phyloP scores from a whole-genome alignment of 2,888 invertebrate species.

The Monopis laevigella region DNA sequence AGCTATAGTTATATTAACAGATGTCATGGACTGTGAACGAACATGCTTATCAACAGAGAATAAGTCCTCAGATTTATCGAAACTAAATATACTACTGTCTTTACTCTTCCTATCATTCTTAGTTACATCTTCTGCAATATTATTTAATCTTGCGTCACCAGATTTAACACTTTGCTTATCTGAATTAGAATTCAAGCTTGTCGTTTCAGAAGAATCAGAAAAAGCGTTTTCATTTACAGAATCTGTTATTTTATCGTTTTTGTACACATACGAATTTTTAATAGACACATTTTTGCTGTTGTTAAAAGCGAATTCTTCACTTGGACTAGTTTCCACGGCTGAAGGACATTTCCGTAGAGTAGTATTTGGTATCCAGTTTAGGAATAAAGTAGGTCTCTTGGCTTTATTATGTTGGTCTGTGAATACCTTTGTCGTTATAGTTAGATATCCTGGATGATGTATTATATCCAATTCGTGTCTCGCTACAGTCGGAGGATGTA shows the following conservation, averaged over 20 bases:
- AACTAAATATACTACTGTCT: constrained; percentile 40
- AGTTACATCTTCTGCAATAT: not conserved
- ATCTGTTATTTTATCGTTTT: constrained; percentile 34
- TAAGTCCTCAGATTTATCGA: constrained; percentile 45
- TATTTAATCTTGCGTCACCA: constrained; percentile 31
- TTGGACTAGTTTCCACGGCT: constrained; percentile 70
- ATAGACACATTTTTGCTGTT: constrained; percentile 35
- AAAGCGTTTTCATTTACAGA: constrained; percentile 52
- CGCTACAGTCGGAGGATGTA: constrained; percentile 89
- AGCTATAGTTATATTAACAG: constrained; percentile 74
- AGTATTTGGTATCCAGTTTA: constrained; percentile 96
- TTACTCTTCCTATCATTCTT: constrained; percentile 36
- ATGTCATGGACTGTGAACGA: constrained; percentile 70
- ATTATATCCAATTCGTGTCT: constrained; percentile 84
- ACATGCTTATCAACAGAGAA: constrained; percentile 51
- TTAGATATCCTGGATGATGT: constrained; percentile 93
- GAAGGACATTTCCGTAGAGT: constrained; percentile 87
- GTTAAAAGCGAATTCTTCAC: constrained; percentile 43
- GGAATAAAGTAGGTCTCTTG: constrained; percentile 81
- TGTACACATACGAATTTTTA: constrained; percentile 32
- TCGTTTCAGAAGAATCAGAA: constrained; percentile 63
- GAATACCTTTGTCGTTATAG: constrained; percentile 85
- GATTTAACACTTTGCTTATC: constrained; percentile 62
- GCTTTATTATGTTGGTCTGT: constrained; percentile 80
- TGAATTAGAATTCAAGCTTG: constrained; percentile 58